phyloP scores from a whole-genome alignment of 2,797 vertebrate genomes.

The Odontamblyopus rebecca region DNA sequence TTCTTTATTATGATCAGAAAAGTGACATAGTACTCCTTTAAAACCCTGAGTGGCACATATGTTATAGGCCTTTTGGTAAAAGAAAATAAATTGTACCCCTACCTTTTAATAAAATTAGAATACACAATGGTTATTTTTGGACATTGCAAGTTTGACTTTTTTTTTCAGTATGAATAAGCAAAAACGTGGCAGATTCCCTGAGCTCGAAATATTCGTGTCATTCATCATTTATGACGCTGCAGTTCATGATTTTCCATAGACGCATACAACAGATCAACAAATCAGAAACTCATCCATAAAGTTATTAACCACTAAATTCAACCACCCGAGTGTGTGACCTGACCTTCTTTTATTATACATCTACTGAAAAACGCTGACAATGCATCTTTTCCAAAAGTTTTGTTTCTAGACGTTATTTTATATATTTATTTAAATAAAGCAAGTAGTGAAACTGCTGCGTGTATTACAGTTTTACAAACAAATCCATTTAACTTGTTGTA shows the following conservation, averaged over 20 bases:
- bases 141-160: background rate
- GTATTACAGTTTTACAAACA: too few species aligned
- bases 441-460: too few species aligned
- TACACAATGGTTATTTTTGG: background rate
- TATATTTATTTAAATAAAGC: too few species aligned
- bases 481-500: too few species aligned
- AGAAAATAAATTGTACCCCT: background rate
- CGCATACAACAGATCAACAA: background rate
- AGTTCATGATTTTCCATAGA: background rate
- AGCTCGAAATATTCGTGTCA: constrained; percentile 9
- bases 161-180: constrained; percentile 9
- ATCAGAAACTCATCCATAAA: background rate
- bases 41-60: background rate
- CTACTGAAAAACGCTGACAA: too few species aligned
- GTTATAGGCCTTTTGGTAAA: background rate
- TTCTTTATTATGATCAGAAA: background rate
- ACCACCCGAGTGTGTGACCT: too few species aligned
- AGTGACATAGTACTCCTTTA: background rate
- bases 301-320: too few species aligned
- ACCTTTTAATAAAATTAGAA: background rate
- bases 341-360: too few species aligned
- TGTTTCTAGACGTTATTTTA: too few species aligned
- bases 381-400: too few species aligned
- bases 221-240: constrained; percentile 10
- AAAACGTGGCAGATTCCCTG: constrained; percentile 1